These are phyloP conservation scores for Xerus rutilus DNA, from an alignment of 2,797 vertebrate genomes.

Conservation along the genomic window DNA sequence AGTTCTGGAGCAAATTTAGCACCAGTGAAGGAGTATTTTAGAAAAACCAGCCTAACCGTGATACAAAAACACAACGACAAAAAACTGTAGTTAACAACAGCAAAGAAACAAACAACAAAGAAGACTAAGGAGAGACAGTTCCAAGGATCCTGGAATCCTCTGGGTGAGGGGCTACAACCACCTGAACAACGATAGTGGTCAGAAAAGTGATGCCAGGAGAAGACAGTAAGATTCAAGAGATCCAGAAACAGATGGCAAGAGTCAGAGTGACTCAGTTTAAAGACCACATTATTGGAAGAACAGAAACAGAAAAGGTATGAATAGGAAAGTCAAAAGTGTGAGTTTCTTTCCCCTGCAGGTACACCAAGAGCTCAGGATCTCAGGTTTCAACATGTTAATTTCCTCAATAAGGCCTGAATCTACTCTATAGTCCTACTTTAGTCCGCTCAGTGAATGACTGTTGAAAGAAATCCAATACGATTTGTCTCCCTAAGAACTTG, in stretches of 20 bases:
- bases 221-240: background rate
- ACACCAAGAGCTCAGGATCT: background rate
- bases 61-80: background rate
- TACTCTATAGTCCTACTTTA: background rate
- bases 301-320: background rate
- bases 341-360: background rate
- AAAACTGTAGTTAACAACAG: background rate
- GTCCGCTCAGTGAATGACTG: background rate
- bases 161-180: accelerated
- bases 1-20: slow-evolving; percentile 15
- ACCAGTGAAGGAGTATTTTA: background rate
- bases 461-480: background rate
- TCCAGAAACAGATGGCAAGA: background rate
- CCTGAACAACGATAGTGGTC: accelerated
- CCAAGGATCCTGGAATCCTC: background rate
- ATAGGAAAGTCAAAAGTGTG: background rate
- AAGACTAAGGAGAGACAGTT: background rate
- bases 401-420: background rate
- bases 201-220: background rate
- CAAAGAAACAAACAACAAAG: background rate
- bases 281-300: background rate
- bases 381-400: background rate
- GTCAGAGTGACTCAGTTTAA: background rate
- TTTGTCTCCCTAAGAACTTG: slow-evolving; percentile 28
- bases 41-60: background rate